phyloP scores from a whole-genome alignment of 2,797 vertebrate genomes.

The Propithecus deckenii region DNA sequence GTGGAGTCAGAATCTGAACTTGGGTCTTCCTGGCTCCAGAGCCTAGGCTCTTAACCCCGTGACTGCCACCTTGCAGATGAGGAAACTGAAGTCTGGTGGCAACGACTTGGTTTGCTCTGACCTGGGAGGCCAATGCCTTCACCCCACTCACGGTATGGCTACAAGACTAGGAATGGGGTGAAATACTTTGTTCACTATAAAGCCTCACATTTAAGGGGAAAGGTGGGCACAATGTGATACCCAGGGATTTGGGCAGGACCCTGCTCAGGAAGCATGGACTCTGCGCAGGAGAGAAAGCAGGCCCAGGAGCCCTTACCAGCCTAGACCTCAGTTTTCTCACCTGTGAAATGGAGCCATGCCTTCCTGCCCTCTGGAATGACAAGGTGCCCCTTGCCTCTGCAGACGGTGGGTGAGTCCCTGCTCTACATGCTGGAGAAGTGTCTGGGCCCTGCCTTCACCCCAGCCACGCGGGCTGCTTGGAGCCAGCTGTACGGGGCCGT shows the following conservation, averaged over 20 bases:
- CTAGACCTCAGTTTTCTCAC: background rate
- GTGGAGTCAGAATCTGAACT: background rate
- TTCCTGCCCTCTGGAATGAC: background rate
- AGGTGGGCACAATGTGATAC: background rate
- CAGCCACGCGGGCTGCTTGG: constrained; percentile 92
- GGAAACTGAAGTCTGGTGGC: background rate
- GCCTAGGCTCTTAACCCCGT: background rate
- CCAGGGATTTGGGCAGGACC: background rate
- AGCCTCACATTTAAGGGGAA: background rate
- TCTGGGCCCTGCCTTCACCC: constrained; percentile 92
- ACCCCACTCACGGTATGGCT: background rate
- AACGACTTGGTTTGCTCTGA: background rate
- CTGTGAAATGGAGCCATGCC: background rate
- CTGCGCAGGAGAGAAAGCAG: background rate
- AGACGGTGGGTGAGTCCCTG: constrained; percentile 94
- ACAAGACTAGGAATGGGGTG: background rate
- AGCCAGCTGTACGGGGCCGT: constrained; percentile 92
- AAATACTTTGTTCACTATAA: background rate
- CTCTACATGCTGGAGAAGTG: constrained; percentile 96
- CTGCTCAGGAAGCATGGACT: background rate
- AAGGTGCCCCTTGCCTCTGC: constrained; percentile 47
- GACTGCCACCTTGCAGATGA: background rate
- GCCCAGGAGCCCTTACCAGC: background rate
- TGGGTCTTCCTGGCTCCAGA: background rate
- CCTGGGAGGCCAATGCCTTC: background rate